Conservation (phyloP, 1,140 invertebrate genomes). For the Hyles vespertilio region DNA sequence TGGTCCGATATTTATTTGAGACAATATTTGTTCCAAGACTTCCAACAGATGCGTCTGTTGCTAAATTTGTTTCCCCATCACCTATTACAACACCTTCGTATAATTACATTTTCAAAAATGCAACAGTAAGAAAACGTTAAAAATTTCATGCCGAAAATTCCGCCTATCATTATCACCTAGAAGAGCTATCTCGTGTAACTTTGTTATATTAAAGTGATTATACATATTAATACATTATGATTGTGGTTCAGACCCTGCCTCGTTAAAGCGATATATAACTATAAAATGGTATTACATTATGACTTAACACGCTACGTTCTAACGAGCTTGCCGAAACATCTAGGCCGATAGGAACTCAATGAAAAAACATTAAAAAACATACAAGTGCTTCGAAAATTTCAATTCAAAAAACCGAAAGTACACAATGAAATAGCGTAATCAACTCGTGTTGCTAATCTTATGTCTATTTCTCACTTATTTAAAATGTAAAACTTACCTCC, state of each 20-base stretch:
- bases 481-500: slow-evolving; percentile 54
- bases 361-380: too few species aligned
- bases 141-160: slow-evolving; percentile 2
- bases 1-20: slow-evolving; percentile 56
- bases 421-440: neutral
- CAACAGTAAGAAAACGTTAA: slow-evolving; percentile 2
- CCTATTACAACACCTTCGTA: neutral
- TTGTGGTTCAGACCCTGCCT: slow-evolving; percentile 69
- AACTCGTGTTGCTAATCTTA: slow-evolving; percentile 11
- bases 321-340: slow-evolving; percentile 58
- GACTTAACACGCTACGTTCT: slow-evolving; percentile 23
- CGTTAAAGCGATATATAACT: slow-evolving; percentile 63
- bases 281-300: slow-evolving; percentile 16
- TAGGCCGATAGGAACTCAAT: slow-evolving; percentile 70
- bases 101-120: slow-evolving; percentile 1
- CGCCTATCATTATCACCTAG: slow-evolving; percentile 20
- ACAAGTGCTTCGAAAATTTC: too few species aligned
- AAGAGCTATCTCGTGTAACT: slow-evolving; percentile 50
- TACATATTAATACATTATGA: slow-evolving; percentile 42
- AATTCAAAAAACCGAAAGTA: neutral
- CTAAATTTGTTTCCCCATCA: neutral
- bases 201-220: slow-evolving; percentile 34
- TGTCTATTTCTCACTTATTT: slow-evolving; percentile 53
- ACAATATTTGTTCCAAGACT: slow-evolving; percentile 12
- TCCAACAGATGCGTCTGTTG: slow-evolving; percentile 1